Conservation (phyloP, 2,888 invertebrate species). For the Mesodorylaimus sp. region DNA sequence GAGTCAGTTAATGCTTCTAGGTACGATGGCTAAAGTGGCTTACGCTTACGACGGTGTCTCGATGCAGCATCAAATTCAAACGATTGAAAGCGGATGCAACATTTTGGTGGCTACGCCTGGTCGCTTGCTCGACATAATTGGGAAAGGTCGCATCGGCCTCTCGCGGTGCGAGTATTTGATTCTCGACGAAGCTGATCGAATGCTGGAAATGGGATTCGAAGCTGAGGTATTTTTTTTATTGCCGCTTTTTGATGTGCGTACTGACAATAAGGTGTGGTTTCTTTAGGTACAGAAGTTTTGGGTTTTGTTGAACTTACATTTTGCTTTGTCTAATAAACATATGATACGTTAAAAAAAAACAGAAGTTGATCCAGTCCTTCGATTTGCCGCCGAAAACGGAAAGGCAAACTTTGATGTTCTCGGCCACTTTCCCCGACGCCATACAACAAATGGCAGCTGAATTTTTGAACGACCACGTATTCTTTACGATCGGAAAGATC, state of each 20-base stretch:
- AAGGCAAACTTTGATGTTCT: constrained; percentile 44
- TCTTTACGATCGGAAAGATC: constrained; percentile 69
- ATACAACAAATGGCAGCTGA: constrained; percentile 58
- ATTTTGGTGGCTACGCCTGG: constrained; percentile 56
- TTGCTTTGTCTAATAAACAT: too few species aligned
- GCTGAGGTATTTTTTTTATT: constrained; percentile 16
- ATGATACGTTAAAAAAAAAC: too few species aligned
- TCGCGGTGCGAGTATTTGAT: constrained; percentile 46
- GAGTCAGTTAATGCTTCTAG: constrained; percentile 2
- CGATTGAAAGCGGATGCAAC: constrained; percentile 46
- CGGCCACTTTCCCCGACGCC: constrained; percentile 50
- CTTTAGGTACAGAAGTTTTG: too few species aligned
- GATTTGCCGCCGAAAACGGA: constrained; percentile 28
- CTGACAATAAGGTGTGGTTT: too few species aligned
- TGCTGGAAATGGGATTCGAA: constrained; percentile 56
- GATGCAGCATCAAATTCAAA: constrained; percentile 48
- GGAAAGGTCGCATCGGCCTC: constrained; percentile 39
- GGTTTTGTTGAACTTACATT: too few species aligned
- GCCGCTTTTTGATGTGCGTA: too few species aligned
- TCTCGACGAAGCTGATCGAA: constrained; percentile 59
- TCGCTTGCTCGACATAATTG: constrained; percentile 47
- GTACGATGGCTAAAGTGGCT: constrained; percentile 50
- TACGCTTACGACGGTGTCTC: constrained; percentile 72
- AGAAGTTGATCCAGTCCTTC: constrained; percentile 13
- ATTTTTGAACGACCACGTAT: constrained; percentile 56